Conservation (phyloP, 2,797 vertebrate genomes). For the Tokudaia muenninki region DNA sequence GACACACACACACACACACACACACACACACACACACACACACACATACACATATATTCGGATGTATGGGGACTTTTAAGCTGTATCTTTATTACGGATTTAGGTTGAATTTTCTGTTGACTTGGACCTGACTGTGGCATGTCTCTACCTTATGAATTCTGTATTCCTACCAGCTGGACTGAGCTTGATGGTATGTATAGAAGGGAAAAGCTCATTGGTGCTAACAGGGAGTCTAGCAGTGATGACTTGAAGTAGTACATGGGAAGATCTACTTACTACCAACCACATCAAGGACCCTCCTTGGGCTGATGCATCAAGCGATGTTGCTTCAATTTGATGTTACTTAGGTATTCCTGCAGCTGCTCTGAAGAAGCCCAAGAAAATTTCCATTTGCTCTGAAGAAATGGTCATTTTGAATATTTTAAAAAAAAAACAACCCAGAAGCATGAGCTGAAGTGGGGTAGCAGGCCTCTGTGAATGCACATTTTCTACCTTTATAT, state of each 20-base stretch:
- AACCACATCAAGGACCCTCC: conserved; percentile 99
- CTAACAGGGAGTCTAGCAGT: conserved; percentile 97
- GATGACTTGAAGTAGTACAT: conserved; percentile 99
- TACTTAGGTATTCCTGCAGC: conserved; percentile 35
- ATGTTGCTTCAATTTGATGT: conserved; percentile 60
- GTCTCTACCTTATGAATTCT: conserved; percentile 91
- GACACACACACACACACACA: too few species aligned
- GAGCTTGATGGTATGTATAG: conserved; percentile 98
- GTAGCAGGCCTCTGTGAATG: too few species aligned
- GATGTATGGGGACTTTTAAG: conserved; percentile 94
- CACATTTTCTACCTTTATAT: background rate
- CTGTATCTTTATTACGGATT: conserved; percentile 96
- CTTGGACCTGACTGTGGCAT: conserved; percentile 97
- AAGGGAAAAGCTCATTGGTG: conserved; percentile 97
- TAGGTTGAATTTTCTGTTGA: conserved; percentile 97
- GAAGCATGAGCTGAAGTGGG: background rate
- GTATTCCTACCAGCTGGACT: conserved; percentile 97
- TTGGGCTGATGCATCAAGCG: conserved; percentile 97
- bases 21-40: background rate
- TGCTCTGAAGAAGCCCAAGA: conserved; percentile 45
- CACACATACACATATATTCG: background rate
- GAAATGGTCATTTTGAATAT: conserved; percentile 45
- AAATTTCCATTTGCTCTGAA: conserved; percentile 29
- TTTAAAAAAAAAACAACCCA: background rate
- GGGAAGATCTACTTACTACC: conserved; percentile 97